A percentile compares a stretch with the other conserved stretches of the same genome.
Evolutionary conservation across 2,888 invertebrate species (phyloP).

Genomic region (Xestoiulus laeticollis): DNA sequence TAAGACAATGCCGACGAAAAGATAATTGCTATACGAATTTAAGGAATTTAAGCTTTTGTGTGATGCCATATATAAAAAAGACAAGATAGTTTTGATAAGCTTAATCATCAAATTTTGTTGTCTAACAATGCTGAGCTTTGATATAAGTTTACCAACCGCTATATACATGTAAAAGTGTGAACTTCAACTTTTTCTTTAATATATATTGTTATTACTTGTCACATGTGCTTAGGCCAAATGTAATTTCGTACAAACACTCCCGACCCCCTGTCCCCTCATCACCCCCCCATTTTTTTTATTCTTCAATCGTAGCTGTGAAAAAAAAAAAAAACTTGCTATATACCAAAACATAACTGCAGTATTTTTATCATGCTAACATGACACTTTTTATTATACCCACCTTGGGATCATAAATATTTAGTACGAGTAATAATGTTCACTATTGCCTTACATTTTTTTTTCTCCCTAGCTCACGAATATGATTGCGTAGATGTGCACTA

Average conservation of each 20-base stretch:
- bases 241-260: neutral
- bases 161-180: neutral
- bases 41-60: neutral
- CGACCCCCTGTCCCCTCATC: neutral
- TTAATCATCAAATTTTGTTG: constrained; percentile 9
- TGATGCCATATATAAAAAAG: neutral
- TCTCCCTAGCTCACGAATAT: neutral
- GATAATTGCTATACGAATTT: neutral
- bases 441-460: constrained; percentile 8
- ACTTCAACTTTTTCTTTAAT: constrained; percentile 8
- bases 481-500: neutral
- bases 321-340: neutral
- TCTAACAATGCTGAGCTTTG: neutral
- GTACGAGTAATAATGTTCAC: constrained; percentile 9
- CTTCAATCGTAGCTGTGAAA: neutral
- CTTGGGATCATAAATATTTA: constrained; percentile 9
- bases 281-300: neutral
- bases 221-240: constrained; percentile 9
- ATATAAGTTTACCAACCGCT: neutral
- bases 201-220: constrained; percentile 9
- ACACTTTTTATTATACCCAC: constrained; percentile 9
- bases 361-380: constrained; percentile 9
- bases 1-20: neutral
- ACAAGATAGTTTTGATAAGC: neutral
- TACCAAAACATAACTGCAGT: neutral